A percentile compares a stretch with the other conserved stretches of the same genome.
Conservation (phyloP, 2,888 invertebrate species). For the Acrobasis repandana region DNA sequence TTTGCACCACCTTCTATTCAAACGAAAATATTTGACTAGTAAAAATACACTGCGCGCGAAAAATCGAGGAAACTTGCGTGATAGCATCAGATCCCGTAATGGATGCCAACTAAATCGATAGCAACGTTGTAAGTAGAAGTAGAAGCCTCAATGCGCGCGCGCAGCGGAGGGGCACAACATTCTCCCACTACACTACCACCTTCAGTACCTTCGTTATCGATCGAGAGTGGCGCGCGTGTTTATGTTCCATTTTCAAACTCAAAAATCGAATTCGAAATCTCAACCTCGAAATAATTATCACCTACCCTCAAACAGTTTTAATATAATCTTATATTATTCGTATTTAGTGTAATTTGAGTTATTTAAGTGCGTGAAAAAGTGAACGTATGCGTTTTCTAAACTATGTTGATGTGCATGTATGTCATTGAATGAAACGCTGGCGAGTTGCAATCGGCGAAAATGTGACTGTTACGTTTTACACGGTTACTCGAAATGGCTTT, state of each 20-base stretch:
- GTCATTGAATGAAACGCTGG: slow-evolving; percentile 51
- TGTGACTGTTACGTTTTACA: slow-evolving; percentile 68
- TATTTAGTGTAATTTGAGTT: not conserved
- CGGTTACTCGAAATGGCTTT: slow-evolving; percentile 60
- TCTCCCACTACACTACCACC: slow-evolving; percentile 48
- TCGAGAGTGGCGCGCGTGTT: slow-evolving; percentile 54
- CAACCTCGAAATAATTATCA: slow-evolving; percentile 15
- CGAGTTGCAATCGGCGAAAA: slow-evolving; percentile 63
- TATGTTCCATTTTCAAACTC: slow-evolving; percentile 43
- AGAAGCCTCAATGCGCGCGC: slow-evolving; percentile 46
- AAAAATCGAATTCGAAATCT: slow-evolving; percentile 44
- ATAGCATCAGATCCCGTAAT: not conserved
- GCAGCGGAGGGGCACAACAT: slow-evolving; percentile 52
- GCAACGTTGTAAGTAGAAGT: not conserved
- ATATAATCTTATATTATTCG: not conserved
- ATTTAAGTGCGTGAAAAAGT: slow-evolving; percentile 37
- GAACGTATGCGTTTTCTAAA: slow-evolving; percentile 40
- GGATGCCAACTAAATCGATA: not conserved
- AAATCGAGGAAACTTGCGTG: not conserved
- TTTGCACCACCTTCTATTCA: not conserved
- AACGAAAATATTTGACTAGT: not conserved
- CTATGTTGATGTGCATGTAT: slow-evolving; percentile 41
- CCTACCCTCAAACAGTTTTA: slow-evolving; percentile 4
- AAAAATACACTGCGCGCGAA: not conserved
- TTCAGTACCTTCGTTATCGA: slow-evolving; percentile 63